These are phyloP conservation scores for Aegotheles bennettii DNA, from an alignment of 2,113 vertebrate genomes.

Conservation along the genomic window DNA sequence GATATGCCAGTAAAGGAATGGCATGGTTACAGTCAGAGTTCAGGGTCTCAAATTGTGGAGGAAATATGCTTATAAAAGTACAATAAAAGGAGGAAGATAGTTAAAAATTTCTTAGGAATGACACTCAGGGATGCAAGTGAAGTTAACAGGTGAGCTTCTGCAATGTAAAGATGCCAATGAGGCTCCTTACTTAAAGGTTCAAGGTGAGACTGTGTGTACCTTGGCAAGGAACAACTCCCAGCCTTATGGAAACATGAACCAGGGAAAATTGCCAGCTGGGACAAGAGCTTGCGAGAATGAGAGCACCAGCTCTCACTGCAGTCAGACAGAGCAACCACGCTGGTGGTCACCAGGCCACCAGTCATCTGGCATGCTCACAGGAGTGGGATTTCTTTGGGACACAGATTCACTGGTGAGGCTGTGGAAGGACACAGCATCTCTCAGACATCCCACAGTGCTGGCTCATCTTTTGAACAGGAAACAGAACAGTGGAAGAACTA, in stretches of 20 bases:
- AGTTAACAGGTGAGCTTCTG: not conserved
- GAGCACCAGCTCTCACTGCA: not conserved
- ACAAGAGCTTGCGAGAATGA: not conserved
- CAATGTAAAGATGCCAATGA: not conserved
- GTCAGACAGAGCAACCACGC: accelerated
- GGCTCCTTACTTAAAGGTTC: not conserved
- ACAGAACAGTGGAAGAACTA: not conserved
- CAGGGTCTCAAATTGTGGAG: not conserved
- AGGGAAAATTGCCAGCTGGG: accelerated
- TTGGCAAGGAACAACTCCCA: not conserved
- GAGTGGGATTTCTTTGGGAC: not conserved
- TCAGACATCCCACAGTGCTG: not conserved
- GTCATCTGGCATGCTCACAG: accelerated
- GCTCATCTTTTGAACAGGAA: not conserved
- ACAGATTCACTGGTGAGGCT: not conserved
- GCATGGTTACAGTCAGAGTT: not conserved
- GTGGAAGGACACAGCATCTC: not conserved
- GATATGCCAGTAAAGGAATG: not conserved
- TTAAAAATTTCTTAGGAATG: not conserved
- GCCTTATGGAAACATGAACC: accelerated
- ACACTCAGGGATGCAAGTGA: not conserved
- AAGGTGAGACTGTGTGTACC: accelerated
- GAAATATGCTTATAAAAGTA: not conserved
- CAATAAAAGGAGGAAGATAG: not conserved
- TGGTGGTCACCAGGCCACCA: not conserved